Base-by-base conservation (phyloP, 2,888 invertebrate genomes). In the Drosophila subsilvestris region DNA sequence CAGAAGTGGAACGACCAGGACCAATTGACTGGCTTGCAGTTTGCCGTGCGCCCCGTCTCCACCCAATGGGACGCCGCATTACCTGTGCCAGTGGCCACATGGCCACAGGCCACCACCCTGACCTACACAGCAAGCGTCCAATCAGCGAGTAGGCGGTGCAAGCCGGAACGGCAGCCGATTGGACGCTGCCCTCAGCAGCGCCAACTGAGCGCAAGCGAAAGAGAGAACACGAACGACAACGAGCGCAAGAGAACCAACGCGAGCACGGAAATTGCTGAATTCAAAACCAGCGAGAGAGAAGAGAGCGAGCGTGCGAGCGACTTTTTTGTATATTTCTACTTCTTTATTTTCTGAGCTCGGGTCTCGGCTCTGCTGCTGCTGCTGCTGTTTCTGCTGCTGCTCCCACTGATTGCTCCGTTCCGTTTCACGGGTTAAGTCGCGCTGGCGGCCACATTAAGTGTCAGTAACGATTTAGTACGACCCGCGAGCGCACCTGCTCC, bases 381-480 rank as follows among this genome's bases (percentile, higher is more conserved):
- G 32, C n/a, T 6, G 14, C 14, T 37, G 29, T 12, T 14, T 6
- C 3, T 3, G 29, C 29, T 37, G 37, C 32, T 12, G 32, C 37
- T 37, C 37, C 37, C 37, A 37, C 37, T 7, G 37, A 14, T 2
- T 37, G 37, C 7, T 37, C 7, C 37, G 37, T 37, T 37, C 56
- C 66, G 75, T 69, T 80, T 69, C 75, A 69, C 76, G 79, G 89
- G 85, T 88, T 88, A 86, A 84, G 70, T 83, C 86, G 76, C 78
- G 84, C 82, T 88, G 84, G 89, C 84, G 84, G 79, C 79, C 88
- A 86, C 79, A 76, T 78, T 83, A 80, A 84, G 81, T 86, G 80
- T 94, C 95, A 82, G 93, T 93, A 88, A 83, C 84, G 86, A 78
- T 89, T 90, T 83, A 77, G 88, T 82, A 76, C 87, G 89, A 84